phyloP scores from a whole-genome alignment of 2,888 invertebrate species.

The Xylota segnis region DNA sequence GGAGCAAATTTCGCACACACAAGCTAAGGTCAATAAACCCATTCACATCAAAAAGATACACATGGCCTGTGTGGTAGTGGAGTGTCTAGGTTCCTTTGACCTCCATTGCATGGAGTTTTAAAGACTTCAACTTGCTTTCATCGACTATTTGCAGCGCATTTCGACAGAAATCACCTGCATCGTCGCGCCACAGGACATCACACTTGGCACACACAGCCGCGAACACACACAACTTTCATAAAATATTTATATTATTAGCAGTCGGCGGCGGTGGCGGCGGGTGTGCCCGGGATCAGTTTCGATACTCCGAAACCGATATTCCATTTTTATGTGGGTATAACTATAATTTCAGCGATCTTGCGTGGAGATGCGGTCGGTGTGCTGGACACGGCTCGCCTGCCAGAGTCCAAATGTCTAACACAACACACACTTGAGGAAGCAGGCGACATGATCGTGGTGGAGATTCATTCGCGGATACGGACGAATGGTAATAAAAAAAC shows the following conservation, averaged over 20 bases:
- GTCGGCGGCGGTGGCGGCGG: conserved; percentile 8
- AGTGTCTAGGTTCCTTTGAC: conserved; percentile 47
- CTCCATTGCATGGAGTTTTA: conserved; percentile 24
- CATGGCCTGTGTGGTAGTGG: conserved; percentile 14
- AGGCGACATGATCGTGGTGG: background rate
- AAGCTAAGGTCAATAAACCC: conserved; percentile 61
- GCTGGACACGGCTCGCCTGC: background rate
- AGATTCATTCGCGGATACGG: background rate
- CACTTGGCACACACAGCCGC: conserved; percentile 33
- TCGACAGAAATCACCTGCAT: conserved; percentile 44
- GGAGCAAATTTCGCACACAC: conserved; percentile 20
- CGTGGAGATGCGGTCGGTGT: background rate
- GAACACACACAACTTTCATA: conserved; percentile 25
- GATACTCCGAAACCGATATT: conserved; percentile 24
- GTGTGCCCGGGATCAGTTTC: conserved; percentile 8
- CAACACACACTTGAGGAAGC: background rate
- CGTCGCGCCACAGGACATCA: conserved; percentile 28
- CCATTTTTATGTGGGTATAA: conserved; percentile 23
- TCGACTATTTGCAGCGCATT: conserved; percentile 23
- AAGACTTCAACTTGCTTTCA: conserved; percentile 24
- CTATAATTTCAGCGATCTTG: conserved; percentile 1
- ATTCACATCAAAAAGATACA: conserved; percentile 39
- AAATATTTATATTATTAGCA: conserved; percentile 51
- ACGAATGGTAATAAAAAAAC: no score
- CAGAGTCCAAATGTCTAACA: conserved; percentile 9